Conservation (phyloP, 2,888 invertebrate genomes). For the Dione juno region DNA sequence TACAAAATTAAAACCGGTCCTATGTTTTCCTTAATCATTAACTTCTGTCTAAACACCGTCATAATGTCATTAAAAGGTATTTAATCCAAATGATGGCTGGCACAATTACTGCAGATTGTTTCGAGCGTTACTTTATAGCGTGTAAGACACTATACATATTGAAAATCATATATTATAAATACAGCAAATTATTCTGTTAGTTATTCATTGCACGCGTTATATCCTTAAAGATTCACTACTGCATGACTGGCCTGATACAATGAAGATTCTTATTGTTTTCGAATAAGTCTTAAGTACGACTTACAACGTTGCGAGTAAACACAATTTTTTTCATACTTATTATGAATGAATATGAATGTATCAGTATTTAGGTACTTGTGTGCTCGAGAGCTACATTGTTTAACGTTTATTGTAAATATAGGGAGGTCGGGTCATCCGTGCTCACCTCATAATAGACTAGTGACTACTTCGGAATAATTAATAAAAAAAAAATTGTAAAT, state of each 20-base stretch:
- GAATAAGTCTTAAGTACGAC: background rate
- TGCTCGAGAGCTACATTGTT: background rate
- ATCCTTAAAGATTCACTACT: constrained; percentile 18
- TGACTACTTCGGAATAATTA: no score
- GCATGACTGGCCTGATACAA: background rate
- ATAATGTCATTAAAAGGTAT: constrained; percentile 63
- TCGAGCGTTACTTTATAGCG: background rate
- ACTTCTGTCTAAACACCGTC: constrained; percentile 55
- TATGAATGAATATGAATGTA: background rate
- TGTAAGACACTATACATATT: background rate
- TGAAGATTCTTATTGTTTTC: constrained; percentile 1
- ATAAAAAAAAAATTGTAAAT: no score
- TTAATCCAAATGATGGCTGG: constrained; percentile 54
- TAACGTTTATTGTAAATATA: no score
- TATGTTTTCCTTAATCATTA: constrained; percentile 59
- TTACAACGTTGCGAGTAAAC: background rate
- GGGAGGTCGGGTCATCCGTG: no score
- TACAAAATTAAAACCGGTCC: constrained; percentile 14
- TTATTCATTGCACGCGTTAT: constrained; percentile 14
- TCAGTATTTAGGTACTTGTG: no score
- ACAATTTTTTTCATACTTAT: no score
- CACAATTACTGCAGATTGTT: constrained; percentile 39
- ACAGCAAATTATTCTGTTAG: constrained; percentile 5
- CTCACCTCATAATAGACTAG: no score
- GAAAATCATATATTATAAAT: constrained; percentile 12